A percentile compares a stretch with the other conserved stretches of the same genome.
Evolutionary conservation across 2,888 invertebrate species (phyloP).

Genomic region (Hydroisotoma schaefferi): DNA sequence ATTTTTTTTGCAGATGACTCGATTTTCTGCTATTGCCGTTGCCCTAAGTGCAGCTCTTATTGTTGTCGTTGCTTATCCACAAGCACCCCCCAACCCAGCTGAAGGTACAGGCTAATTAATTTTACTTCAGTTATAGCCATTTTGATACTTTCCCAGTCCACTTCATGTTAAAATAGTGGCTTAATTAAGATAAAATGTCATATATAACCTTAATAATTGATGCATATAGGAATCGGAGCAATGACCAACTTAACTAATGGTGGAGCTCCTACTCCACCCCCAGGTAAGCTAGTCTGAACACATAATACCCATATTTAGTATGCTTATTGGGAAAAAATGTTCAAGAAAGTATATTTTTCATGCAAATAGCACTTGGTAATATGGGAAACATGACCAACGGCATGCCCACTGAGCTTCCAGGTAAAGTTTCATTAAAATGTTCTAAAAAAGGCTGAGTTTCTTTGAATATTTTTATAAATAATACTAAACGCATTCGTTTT

Average conservation of each 20-base stretch:
- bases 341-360: no score
- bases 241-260: not conserved
- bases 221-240: not conserved
- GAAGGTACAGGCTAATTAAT: not conserved
- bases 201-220: not conserved
- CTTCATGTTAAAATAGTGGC: not conserved
- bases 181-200: not conserved
- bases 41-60: conserved; percentile 25
- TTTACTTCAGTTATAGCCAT: not conserved
- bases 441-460: no score
- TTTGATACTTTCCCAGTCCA: not conserved
- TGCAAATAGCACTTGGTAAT: no score
- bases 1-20: conserved; percentile 24
- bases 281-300: no score
- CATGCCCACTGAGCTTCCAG: no score
- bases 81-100: not conserved
- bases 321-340: no score
- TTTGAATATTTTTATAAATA: no score
- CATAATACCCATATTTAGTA: no score
- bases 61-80: conserved; percentile 21
- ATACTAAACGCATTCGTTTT: no score
- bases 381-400: no score
- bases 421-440: no score
- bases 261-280: not conserved
- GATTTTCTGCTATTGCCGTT: conserved; percentile 24